Conservation (phyloP, 2,888 invertebrate species). For the Trichopria drosophilae region DNA sequence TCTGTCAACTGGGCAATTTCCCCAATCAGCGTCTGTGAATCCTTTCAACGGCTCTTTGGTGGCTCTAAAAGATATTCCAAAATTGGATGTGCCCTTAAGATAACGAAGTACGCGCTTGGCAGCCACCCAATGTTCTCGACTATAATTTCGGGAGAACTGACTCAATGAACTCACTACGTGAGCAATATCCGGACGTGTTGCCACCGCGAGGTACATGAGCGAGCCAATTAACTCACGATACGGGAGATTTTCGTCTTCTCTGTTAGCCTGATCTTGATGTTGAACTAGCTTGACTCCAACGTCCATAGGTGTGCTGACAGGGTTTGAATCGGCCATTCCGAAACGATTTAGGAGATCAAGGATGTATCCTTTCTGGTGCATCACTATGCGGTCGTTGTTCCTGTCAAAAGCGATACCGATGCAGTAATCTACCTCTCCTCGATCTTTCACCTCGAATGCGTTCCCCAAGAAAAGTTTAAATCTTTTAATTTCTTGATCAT, state of each 20-base stretch:
- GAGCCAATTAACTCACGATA: constrained; percentile 33
- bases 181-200: constrained; percentile 33
- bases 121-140: too few relatives aligned
- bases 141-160: too few relatives aligned
- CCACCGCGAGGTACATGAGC: constrained; percentile 31
- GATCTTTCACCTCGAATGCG: constrained; percentile 30
- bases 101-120: too few relatives aligned
- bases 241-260: constrained; percentile 19
- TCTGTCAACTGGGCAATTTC: too few relatives aligned
- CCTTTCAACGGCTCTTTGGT: constrained; percentile 5
- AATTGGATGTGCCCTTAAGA: too few relatives aligned
- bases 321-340: constrained; percentile 40
- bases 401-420: constrained; percentile 37
- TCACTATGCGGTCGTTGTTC: background rate
- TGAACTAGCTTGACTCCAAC: too few relatives aligned
- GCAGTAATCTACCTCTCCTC: constrained; percentile 34
- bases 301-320: constrained; percentile 39
- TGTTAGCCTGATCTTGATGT: too few relatives aligned
- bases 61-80: constrained; percentile 7
- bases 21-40: too few relatives aligned
- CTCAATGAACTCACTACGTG: constrained; percentile 29
- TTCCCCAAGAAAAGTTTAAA: constrained; percentile 21
- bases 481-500: constrained; percentile 19
- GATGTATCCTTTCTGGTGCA: constrained; percentile 35
- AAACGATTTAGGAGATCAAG: constrained; percentile 37